These are phyloP conservation scores for Schmidtea mediterranea DNA, from an alignment of 1,140 invertebrate genomes.

Conservation along the genomic window DNA sequence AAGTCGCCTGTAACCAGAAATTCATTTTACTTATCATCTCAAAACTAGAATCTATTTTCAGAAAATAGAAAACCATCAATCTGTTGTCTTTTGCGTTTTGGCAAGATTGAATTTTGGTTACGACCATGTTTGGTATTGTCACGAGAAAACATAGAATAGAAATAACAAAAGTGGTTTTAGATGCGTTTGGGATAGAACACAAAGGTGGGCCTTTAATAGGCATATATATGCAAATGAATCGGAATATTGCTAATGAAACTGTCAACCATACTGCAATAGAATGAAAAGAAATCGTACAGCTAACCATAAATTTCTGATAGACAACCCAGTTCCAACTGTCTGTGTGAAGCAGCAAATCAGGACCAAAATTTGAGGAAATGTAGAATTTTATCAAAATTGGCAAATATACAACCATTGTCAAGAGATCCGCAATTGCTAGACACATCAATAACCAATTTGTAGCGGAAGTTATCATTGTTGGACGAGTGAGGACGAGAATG, in stretches of 20 bases:
- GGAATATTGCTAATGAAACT: conserved; percentile 62
- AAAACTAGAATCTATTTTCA: conserved; percentile 1
- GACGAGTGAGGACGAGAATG: conserved; percentile 57
- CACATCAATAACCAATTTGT: conserved; percentile 57
- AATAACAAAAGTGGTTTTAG: conserved; percentile 40
- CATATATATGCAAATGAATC: conserved; percentile 54
- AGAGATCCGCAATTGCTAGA: conserved; percentile 51
- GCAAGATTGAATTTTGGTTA: conserved; percentile 11
- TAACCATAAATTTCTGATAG: conserved; percentile 22
- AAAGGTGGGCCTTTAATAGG: conserved; percentile 42
- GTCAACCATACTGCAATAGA: conserved; percentile 77
- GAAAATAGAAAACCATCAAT: neutral
- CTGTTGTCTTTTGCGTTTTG: neutral
- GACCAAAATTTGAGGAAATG: conserved; percentile 13
- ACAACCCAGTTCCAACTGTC: conserved; percentile 16
- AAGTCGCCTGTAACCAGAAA: conserved; percentile 17
- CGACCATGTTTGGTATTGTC: conserved; percentile 46
- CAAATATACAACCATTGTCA: conserved; percentile 61
- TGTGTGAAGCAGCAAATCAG: conserved; percentile 7
- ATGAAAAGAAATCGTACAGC: conserved; percentile 53
- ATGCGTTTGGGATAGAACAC: conserved; percentile 45
- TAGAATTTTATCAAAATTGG: conserved; percentile 44
- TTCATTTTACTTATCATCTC: conserved; percentile 13
- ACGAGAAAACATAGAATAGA: conserved; percentile 43
- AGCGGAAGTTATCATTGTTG: conserved; percentile 46